phyloP scores from a whole-genome alignment of 1,140 invertebrate species.

The Euschistus heros region DNA sequence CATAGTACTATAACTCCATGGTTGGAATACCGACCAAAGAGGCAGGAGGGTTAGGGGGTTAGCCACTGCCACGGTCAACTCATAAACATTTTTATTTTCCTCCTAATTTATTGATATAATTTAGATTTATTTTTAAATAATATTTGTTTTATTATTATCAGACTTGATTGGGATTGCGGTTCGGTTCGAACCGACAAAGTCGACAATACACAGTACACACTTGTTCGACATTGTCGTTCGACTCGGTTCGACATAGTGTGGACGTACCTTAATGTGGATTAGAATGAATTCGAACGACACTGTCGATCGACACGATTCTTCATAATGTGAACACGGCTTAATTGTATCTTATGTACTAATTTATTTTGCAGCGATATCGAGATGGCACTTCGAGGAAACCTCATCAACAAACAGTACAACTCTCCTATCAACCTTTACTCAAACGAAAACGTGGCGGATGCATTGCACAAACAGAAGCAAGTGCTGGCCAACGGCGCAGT shows the following conservation, averaged over 20 bases:
- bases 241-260: background rate
- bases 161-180: no score
- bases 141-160: no score
- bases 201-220: background rate
- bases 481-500: constrained; percentile 62
- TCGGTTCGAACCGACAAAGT: background rate
- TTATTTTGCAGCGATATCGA: background rate
- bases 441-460: constrained; percentile 65
- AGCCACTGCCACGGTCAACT: no score
- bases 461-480: constrained; percentile 63
- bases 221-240: background rate
- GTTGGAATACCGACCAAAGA: no score
- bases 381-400: constrained; percentile 32
- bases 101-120: no score
- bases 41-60: no score
- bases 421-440: constrained; percentile 79
- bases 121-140: no score
- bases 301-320: background rate
- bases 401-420: constrained; percentile 83
- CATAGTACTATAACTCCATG: no score
- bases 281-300: no score
- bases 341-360: background rate
- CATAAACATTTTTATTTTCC: no score
- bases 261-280: background rate
- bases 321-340: background rate